Conservation (phyloP, 2,797 vertebrate species). For the Hoplostethus atlanticus region DNA sequence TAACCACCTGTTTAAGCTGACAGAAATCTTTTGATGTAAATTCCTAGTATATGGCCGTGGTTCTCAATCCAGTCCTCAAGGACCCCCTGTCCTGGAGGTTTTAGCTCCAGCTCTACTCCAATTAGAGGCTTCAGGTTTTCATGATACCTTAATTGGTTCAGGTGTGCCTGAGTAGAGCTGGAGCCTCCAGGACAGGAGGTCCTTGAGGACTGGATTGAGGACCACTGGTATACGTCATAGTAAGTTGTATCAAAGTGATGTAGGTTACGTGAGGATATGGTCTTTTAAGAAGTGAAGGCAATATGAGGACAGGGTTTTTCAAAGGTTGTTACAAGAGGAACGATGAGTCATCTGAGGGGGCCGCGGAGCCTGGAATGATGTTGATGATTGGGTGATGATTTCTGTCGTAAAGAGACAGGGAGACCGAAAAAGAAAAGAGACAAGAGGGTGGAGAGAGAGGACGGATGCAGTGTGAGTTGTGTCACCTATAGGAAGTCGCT, state of each 20-base stretch:
- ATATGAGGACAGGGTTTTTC: not conserved
- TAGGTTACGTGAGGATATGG: too few relatives aligned
- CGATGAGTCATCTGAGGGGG: conserved; percentile 29
- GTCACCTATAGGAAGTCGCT: conserved; percentile 37
- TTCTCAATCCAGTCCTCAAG: too few relatives aligned
- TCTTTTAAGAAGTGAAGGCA: not conserved
- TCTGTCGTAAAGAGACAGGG: conserved; percentile 45
- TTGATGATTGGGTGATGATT: conserved; percentile 65
- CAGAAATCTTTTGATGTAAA: conserved; percentile 25
- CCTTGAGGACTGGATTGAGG: too few relatives aligned
- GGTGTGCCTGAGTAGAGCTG: too few relatives aligned
- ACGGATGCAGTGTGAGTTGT: conserved; percentile 42
- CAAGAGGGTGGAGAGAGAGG: conserved; percentile 30
- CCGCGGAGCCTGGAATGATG: conserved; percentile 26
- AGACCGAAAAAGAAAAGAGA: conserved; percentile 50
- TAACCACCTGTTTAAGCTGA: conserved; percentile 25
- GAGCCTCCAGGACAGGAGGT: too few relatives aligned
- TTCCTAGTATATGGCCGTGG: not conserved
- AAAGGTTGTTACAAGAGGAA: conserved; percentile 6
- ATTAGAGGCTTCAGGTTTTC: too few relatives aligned
- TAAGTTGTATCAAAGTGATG: not conserved
- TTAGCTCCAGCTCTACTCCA: too few relatives aligned
- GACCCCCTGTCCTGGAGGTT: too few relatives aligned
- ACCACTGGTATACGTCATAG: not conserved
- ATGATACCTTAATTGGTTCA: too few relatives aligned